Conservation (phyloP, 2,888 invertebrate species). For the Formica aserva region DNA sequence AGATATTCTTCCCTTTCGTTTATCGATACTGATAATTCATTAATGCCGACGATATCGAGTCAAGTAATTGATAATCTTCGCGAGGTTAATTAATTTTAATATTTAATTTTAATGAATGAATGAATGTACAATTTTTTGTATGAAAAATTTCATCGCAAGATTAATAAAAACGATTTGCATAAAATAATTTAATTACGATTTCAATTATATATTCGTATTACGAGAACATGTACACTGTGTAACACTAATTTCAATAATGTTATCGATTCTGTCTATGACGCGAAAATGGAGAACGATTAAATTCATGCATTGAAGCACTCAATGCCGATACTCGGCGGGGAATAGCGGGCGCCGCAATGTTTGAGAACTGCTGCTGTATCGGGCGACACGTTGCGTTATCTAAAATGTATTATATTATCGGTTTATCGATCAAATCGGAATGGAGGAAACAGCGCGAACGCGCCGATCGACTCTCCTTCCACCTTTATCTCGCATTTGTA, state of each 20-base stretch:
- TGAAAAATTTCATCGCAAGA: background rate
- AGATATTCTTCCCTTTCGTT: background rate
- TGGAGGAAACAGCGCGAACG: background rate
- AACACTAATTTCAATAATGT: constrained; percentile 41
- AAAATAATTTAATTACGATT: constrained; percentile 3
- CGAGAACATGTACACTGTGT: background rate
- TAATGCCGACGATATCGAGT: background rate
- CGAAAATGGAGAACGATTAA: constrained; percentile 46
- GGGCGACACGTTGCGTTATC: constrained; percentile 54
- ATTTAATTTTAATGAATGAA: constrained; percentile 12
- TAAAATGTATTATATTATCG: constrained; percentile 54
- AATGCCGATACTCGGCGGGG: constrained; percentile 36
- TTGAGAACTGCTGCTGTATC: constrained; percentile 54
- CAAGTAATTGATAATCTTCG: constrained; percentile 12
- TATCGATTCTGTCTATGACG: constrained; percentile 38
- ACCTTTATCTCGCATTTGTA: constrained; percentile 47
- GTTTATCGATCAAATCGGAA: constrained; percentile 50
- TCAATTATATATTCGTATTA: background rate
- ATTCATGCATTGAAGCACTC: constrained; percentile 43
- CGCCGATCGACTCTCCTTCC: background rate
- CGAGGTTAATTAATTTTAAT: constrained; percentile 5
- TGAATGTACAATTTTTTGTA: background rate
- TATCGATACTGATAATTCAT: background rate
- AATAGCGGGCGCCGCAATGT: constrained; percentile 36
- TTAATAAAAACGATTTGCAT: background rate